Evolutionary conservation across 1,140 invertebrate species (phyloP), one percentile per base, ranked within the genome.

Genomic region (Drosophila arawakana): DNA sequence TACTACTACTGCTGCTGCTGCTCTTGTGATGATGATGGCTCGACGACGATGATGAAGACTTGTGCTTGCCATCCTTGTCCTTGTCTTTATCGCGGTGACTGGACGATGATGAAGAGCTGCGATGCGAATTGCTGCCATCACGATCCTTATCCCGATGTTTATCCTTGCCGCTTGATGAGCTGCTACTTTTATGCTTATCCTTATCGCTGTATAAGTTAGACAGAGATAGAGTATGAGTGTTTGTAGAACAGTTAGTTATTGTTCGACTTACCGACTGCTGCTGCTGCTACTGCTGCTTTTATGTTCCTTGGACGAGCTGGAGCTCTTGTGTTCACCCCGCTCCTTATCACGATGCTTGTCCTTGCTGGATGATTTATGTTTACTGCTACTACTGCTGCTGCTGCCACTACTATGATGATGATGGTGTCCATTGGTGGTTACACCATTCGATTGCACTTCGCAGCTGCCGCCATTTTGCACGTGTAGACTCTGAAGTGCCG

Each of bases 321-420:
- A 92, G 55, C 91, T 93, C 62, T 93, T 93, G 35, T 94, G 92
- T 46, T 94, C 82, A 59, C 82, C 50, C 18, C 77, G 78, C 11
- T 92, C 90, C 73, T 82, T 94, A 69, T 93, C 93, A 72, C 94
- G 93, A 65, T 93, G 92, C 63, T 93, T 93, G 59, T 93, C 92
- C 83, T 93, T 93, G 76, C 93, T 95, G 2, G 95, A 95, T 35
- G 94, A 95, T 71, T 95, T 96, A 80, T 95, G 94, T 82, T 94
- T 93, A 80, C 94, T 94, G 80, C 93, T 94, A 73, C 94, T 93
- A 73, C 93, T 94, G 88, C 93, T 94, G 76, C 94, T 93, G 59
- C 93, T 93, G 57, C 93, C 93, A 77, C 93, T 94, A 76, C 93
- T 93, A 58, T 94, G 93, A 46, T 78, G 60, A 63, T 93, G 94